These are phyloP conservation scores for Aleiodes leptofemur DNA, from an alignment of 2,888 invertebrate genomes.

Conservation along the genomic window DNA sequence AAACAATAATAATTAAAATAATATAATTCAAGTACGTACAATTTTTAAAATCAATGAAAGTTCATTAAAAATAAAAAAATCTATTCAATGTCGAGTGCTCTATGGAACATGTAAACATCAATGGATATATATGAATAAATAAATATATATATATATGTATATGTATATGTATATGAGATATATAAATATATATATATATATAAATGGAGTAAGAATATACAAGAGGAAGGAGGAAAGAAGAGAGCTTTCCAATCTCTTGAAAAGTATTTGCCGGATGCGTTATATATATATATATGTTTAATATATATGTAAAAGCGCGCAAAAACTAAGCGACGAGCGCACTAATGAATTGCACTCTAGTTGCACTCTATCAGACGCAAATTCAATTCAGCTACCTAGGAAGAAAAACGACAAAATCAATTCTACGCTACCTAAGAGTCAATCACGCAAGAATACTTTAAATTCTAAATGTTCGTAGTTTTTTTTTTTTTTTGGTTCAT, in stretches of 20 bases:
- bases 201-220: not conserved
- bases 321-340: slow-evolving; percentile 44
- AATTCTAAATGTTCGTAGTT: slow-evolving; percentile 17
- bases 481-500: no score
- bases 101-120: slow-evolving; percentile 38
- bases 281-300: slow-evolving; percentile 32
- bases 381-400: slow-evolving; percentile 44
- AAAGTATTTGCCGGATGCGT: slow-evolving; percentile 29
- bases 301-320: slow-evolving; percentile 37
- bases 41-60: not conserved
- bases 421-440: slow-evolving; percentile 37
- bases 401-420: slow-evolving; percentile 39
- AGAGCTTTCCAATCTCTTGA: slow-evolving; percentile 35
- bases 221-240: slow-evolving; percentile 13
- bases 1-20: slow-evolving; percentile 6
- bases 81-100: slow-evolving; percentile 31
- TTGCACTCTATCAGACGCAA: slow-evolving; percentile 46
- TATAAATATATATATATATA: slow-evolving; percentile 6
- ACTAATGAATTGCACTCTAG: slow-evolving; percentile 48
- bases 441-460: slow-evolving; percentile 33
- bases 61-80: slow-evolving; percentile 11
- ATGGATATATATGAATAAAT: slow-evolving; percentile 30
- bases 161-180: not conserved
- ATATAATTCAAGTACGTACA: not conserved
- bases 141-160: not conserved